Percentiles rank a stretch among this genome's conserved stretches.
phyloP scores from a whole-genome alignment of 2,797 vertebrate genomes.

The Pristis pectinata region DNA sequence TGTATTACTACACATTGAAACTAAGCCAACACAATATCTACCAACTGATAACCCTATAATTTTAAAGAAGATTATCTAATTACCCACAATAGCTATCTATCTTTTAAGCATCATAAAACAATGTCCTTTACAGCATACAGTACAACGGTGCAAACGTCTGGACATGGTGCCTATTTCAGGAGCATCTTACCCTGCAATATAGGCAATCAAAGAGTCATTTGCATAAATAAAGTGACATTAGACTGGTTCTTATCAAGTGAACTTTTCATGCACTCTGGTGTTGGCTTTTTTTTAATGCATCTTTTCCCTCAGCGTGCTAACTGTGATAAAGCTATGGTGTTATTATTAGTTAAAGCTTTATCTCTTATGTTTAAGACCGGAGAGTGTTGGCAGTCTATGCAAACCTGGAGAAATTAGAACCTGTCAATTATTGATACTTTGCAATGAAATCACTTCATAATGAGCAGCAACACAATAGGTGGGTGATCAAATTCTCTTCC shows the following conservation, averaged over 20 bases:
- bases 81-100: neutral
- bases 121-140: too few relatives aligned
- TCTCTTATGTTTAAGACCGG: too few relatives aligned
- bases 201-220: neutral
- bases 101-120: neutral
- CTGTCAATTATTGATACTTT: too few relatives aligned
- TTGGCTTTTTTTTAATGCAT: too few relatives aligned
- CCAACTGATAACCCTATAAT: neutral
- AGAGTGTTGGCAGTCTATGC: too few relatives aligned
- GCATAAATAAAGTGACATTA: neutral
- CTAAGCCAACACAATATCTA: neutral
- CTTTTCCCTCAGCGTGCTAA: too few relatives aligned
- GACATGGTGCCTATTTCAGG: neutral
- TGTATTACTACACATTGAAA: neutral
- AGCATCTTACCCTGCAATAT: neutral
- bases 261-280: neutral
- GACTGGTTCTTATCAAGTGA: neutral
- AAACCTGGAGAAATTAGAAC: too few relatives aligned
- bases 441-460: too few relatives aligned
- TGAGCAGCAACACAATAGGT: too few relatives aligned
- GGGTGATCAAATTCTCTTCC: too few relatives aligned
- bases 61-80: neutral
- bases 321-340: too few relatives aligned
- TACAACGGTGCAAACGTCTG: neutral
- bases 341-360: too few relatives aligned